Conservation (phyloP, 2,888 invertebrate species). For the Eretmocerus hayati region DNA sequence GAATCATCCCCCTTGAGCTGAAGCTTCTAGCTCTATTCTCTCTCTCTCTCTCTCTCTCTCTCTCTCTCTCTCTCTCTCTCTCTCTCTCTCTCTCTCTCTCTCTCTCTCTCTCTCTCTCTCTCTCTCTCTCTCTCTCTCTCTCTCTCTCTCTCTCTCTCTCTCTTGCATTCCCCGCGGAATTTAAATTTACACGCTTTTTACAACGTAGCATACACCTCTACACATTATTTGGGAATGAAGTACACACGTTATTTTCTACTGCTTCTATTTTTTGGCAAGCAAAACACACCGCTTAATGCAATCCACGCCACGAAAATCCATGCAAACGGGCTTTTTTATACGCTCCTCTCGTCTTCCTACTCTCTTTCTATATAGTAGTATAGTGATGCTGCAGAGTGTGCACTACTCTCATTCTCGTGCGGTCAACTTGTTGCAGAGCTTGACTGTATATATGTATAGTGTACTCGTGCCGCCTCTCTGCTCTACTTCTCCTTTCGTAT, state of each 20-base stretch:
- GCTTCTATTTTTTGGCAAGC: background rate
- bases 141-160: background rate
- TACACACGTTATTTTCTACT: background rate
- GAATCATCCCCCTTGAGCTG: background rate
- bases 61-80: no score
- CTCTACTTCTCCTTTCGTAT: background rate
- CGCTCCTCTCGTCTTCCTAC: constrained; percentile 1
- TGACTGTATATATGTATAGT: constrained; percentile 4
- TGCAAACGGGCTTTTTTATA: constrained; percentile 12
- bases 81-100: no score
- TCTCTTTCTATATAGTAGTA: no score
- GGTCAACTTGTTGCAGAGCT: constrained; percentile 21
- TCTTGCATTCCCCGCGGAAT: no score
- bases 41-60: background rate
- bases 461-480: background rate
- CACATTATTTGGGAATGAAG: background rate
- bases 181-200: constrained; percentile 11
- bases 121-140: no score
- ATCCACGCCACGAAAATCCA: constrained; percentile 20
- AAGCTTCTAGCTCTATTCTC: no score
- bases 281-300: constrained; percentile 8
- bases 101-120: no score
- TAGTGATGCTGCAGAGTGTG: no score
- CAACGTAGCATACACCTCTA: no score
- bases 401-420: constrained; percentile 1